phyloP scores from a whole-genome alignment of 1,140 invertebrate genomes.

The Ceratosolen solmsi region DNA sequence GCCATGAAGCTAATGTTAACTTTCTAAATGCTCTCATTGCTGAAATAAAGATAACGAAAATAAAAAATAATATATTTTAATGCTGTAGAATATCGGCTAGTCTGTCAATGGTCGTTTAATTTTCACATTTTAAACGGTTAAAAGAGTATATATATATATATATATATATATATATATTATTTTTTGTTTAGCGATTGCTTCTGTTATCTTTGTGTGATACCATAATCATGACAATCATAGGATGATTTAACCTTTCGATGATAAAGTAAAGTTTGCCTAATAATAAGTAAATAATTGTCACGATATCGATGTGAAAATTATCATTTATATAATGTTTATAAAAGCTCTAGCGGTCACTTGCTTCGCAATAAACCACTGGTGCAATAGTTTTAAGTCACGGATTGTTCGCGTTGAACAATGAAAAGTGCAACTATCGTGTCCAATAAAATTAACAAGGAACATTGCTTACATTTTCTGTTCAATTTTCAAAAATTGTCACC shows the following conservation, averaged over 20 bases:
- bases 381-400: not conserved
- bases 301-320: not conserved
- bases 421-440: no score
- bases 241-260: not conserved
- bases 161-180: not conserved
- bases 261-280: not conserved
- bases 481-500: not conserved
- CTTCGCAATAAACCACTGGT: not conserved
- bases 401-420: not conserved
- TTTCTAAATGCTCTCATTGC: not conserved
- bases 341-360: not conserved
- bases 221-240: not conserved
- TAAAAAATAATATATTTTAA: constrained; percentile 4
- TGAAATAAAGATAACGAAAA: not conserved
- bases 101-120: no score
- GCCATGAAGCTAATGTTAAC: not conserved
- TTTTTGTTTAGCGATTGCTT: not conserved
- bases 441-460: not conserved
- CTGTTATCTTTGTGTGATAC: not conserved
- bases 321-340: not conserved
- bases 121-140: no score
- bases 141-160: no score
- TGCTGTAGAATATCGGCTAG: no score
- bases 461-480: not conserved
- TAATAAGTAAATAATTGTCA: not conserved